Conservation (phyloP, 2,113 vertebrate species). For the Myotis yumanensis region DNA sequence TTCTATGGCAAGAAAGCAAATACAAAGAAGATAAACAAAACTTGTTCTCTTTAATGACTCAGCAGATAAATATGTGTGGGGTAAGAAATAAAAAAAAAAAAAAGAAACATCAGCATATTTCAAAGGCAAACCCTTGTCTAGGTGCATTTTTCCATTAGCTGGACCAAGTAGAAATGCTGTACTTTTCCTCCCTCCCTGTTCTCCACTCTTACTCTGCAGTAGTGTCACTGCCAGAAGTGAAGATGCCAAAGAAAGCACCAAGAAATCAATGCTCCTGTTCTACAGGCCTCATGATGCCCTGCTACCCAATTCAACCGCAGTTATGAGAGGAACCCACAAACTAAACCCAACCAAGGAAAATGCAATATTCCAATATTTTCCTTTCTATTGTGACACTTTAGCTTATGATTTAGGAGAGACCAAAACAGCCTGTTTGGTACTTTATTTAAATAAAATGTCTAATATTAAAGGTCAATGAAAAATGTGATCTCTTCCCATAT, state of each 20-base stretch:
- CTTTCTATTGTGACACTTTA: background rate
- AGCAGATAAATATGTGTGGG: slow-evolving; percentile 78
- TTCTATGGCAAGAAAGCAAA: slow-evolving; percentile 4
- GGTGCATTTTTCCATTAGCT: slow-evolving; percentile 71
- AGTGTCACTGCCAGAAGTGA: slow-evolving; percentile 71
- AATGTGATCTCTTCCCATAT: background rate
- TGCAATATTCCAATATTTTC: background rate
- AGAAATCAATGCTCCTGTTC: slow-evolving; percentile 65
- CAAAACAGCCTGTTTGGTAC: rapidly evolving
- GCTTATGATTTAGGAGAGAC: background rate
- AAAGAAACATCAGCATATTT: slow-evolving; percentile 76
- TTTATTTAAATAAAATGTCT: background rate
- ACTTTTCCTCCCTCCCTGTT: slow-evolving; percentile 31
- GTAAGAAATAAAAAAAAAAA: slow-evolving; percentile 56
- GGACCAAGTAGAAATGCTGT: slow-evolving; percentile 66
- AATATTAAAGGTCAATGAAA: background rate
- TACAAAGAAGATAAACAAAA: slow-evolving; percentile 74
- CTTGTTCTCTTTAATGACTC: slow-evolving; percentile 72
- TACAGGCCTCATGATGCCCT: background rate
- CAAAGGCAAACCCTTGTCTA: slow-evolving; percentile 73
- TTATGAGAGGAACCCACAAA: slow-evolving; percentile 50
- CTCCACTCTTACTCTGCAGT: slow-evolving; percentile 61
- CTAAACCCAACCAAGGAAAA: background rate
- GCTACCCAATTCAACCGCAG: slow-evolving; percentile 24
- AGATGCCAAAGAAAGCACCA: slow-evolving; percentile 69